phyloP scores from a whole-genome alignment of 2,888 invertebrate genomes.

The Gortyna flavago region DNA sequence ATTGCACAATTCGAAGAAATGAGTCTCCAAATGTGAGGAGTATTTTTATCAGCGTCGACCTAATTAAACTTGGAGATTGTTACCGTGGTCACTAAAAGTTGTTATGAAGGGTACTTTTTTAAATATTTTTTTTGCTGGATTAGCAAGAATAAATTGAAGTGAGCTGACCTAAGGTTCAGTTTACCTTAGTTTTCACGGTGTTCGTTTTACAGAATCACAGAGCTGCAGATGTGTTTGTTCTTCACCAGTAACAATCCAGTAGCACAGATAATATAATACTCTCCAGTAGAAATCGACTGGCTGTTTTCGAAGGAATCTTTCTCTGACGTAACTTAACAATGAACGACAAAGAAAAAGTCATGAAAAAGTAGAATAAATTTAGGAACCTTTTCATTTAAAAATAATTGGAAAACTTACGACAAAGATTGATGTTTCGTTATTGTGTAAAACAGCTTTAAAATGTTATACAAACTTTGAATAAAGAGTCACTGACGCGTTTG shows the following conservation, averaged over 20 bases:
- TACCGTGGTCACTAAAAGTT: neutral
- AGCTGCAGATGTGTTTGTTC: neutral
- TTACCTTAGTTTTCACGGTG: too few relatives aligned
- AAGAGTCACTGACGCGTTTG: neutral
- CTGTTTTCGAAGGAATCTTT: neutral
- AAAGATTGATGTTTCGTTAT: neutral
- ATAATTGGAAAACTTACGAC: slow-evolving; percentile 3
- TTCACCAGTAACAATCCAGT: neutral
- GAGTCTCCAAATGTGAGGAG: neutral
- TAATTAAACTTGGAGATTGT: slow-evolving; percentile 1
- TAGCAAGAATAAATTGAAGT: neutral
- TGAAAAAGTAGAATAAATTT: neutral
- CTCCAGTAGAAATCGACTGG: too few relatives aligned
- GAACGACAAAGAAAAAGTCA: neutral
- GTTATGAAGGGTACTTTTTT: too few relatives aligned
- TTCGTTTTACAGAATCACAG: too few relatives aligned
- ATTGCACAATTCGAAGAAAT: slow-evolving; percentile 21
- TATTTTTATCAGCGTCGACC: slow-evolving; percentile 21
- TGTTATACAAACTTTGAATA: slow-evolving; percentile 9
- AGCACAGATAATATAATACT: too few relatives aligned
- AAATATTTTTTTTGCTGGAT: neutral
- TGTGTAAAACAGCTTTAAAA: slow-evolving; percentile 16
- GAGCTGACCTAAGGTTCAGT: too few relatives aligned
- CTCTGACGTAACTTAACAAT: neutral
- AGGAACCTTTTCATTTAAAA: neutral